Evolutionary conservation across 1,140 invertebrate genomes (phyloP), one percentile per base, ranked within the genome.

Genomic region (Drosophila sp.): DNA sequence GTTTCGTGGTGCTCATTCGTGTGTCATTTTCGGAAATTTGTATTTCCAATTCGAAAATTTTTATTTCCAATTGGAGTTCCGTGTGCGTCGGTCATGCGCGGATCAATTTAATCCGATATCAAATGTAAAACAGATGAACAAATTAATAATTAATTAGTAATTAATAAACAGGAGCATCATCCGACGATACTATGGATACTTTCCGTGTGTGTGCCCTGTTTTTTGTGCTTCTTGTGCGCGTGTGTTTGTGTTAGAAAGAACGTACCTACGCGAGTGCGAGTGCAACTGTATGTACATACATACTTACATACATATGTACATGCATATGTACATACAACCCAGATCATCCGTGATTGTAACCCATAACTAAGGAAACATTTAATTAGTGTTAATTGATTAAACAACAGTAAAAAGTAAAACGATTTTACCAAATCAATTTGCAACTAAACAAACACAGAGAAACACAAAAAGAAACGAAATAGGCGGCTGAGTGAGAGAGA

Each of bases 11-110:
- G 35, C 10, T 38, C 35, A 17, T 17, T 17, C 17, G 44, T 47
- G 44, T 47, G 44, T 50, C 44, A 50, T 50, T 50, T 50, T 41
- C 71, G 54, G 70, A 74, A 66, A 74, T 41, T 30, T 4, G 66
- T 17, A 65, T 69, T 72, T 32, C 30, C 30, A 30, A 4, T 17
- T 35, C 33, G 33, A 35, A 35, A 38, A 73, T 77, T 77, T 75
- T 78, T 78, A 78, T 78, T 78, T 72, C 67, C 72, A 75, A 75
- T 78, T 78, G 67, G 76, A 78, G 76, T 78, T 78, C 63, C 76
- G 76, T 75, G 64, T 75, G 75, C 72, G 72, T 75, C 76, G 76
- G 72, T 72, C 75, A 72, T 66, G 75, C 67, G 70, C 70, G 76
- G 72, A 74, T 41, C 17, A 66, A 47, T 47, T 47, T 30, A 57